These are phyloP conservation scores for Heliconius cydno DNA, from an alignment of 2,888 invertebrate species.

Conservation along the genomic window DNA sequence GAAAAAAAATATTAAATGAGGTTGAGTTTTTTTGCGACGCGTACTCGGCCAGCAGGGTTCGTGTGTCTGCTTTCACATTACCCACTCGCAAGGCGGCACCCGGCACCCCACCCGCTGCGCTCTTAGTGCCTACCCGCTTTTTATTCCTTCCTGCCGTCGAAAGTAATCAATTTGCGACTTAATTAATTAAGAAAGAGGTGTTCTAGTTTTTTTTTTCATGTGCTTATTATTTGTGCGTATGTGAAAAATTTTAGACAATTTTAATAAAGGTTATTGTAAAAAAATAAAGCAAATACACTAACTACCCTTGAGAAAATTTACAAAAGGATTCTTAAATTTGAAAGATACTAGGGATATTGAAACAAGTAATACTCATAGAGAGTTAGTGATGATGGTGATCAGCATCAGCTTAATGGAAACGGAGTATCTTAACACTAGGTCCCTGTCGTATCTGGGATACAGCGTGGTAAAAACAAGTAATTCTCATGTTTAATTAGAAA, in stretches of 20 bases:
- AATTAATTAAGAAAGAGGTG: constrained; percentile 80
- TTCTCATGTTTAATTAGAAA: too few species aligned
- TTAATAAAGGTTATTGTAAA: neutral
- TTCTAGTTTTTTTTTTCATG: constrained; percentile 53
- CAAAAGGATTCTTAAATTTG: neutral
- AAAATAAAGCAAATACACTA: neutral
- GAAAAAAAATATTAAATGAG: constrained; percentile 31
- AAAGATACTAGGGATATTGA: too few species aligned
- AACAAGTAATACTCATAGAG: too few species aligned
- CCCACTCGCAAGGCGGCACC: constrained; percentile 79
- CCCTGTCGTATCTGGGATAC: too few species aligned
- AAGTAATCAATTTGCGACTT: constrained; percentile 83
- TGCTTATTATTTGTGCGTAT: neutral
- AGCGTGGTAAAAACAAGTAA: too few species aligned
- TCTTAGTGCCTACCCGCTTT: constrained; percentile 78
- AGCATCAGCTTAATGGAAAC: too few species aligned
- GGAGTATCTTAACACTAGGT: too few species aligned
- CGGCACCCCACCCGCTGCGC: constrained; percentile 68
- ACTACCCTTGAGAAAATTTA: neutral
- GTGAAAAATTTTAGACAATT: neutral
- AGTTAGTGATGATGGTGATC: too few species aligned
- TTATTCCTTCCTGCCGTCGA: constrained; percentile 80
- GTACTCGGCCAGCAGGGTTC: constrained; percentile 78
- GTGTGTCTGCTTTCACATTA: constrained; percentile 84
- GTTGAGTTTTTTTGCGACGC: constrained; percentile 59